A percentile compares a stretch with the other conserved stretches of the same genome.
phyloP scores from a whole-genome alignment of 2,888 invertebrate genomes.

The Rhingia campestris region DNA sequence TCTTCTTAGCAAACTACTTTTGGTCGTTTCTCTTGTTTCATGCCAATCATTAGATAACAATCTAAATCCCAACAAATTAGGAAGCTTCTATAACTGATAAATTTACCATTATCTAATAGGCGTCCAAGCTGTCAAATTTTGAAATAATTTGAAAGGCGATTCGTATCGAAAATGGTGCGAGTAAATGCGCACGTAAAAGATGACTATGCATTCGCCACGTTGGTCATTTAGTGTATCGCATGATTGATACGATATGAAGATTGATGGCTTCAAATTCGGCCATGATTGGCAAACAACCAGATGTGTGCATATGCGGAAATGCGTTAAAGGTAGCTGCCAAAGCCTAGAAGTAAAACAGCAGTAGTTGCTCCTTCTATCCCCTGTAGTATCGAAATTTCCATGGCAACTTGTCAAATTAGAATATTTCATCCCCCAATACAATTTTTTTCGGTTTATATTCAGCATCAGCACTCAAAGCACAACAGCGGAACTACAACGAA shows the following conservation, averaged over 20 bases:
- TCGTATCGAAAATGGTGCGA: neutral
- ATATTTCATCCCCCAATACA: neutral
- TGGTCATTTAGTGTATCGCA: slow-evolving; percentile 2
- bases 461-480: too few species aligned
- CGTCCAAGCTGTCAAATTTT: too few species aligned
- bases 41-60: too few species aligned
- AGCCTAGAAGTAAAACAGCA: neutral
- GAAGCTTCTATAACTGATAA: too few species aligned
- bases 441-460: neutral
- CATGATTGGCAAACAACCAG: slow-evolving; percentile 4
- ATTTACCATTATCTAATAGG: too few species aligned
- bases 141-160: neutral
- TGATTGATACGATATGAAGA: slow-evolving; percentile 20
- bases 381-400: slow-evolving; percentile 5
- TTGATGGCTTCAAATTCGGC: neutral
- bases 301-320: slow-evolving; percentile 34
- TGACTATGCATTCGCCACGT: neutral
- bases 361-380: neutral
- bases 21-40: too few species aligned
- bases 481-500: too few species aligned
- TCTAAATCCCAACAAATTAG: too few species aligned
- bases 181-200: neutral
- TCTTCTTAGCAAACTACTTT: too few species aligned
- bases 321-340: slow-evolving; percentile 15
- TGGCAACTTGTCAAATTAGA: slow-evolving; percentile 13